Evolutionary conservation across 2,797 vertebrate species (phyloP).

Genomic region (Gallinago stenura): DNA sequence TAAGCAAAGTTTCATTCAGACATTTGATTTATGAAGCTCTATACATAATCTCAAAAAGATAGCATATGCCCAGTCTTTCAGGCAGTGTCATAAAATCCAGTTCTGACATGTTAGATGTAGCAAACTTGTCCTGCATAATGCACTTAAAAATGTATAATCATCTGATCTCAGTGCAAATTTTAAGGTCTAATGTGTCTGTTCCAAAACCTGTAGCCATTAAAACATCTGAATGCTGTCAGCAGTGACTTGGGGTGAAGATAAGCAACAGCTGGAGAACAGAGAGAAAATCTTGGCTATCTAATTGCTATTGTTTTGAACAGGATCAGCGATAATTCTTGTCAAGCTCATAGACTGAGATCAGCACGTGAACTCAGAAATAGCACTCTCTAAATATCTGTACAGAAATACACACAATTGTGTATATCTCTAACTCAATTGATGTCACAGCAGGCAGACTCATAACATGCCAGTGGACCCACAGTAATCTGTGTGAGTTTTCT

Average conservation of each 20-base stretch:
- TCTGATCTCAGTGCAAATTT: neutral
- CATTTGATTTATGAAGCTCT: conserved; percentile 28
- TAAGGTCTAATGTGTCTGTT: neutral
- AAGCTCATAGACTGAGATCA: neutral
- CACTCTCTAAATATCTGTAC: neutral
- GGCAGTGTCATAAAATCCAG: neutral
- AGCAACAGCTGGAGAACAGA: neutral
- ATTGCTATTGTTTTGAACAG: neutral
- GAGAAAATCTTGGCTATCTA: neutral
- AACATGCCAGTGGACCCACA: neutral
- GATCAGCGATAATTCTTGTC: neutral
- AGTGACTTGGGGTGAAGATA: neutral
- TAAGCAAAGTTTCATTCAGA: conserved; percentile 9
- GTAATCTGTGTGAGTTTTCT: neutral
- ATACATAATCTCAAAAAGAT: conserved; percentile 22
- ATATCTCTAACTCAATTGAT: neutral
- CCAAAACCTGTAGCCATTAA: neutral
- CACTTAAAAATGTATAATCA: neutral
- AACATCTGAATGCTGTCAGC: neutral
- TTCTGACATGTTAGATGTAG: neutral
- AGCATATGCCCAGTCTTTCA: neutral
- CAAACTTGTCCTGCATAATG: neutral
- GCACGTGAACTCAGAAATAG: neutral
- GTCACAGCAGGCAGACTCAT: neutral
- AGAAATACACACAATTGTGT: neutral